Evolutionary conservation across 2,888 invertebrate genomes (phyloP), one percentile per base, ranked within the genome.

Genomic region (Cryptocephalus primarius): DNA sequence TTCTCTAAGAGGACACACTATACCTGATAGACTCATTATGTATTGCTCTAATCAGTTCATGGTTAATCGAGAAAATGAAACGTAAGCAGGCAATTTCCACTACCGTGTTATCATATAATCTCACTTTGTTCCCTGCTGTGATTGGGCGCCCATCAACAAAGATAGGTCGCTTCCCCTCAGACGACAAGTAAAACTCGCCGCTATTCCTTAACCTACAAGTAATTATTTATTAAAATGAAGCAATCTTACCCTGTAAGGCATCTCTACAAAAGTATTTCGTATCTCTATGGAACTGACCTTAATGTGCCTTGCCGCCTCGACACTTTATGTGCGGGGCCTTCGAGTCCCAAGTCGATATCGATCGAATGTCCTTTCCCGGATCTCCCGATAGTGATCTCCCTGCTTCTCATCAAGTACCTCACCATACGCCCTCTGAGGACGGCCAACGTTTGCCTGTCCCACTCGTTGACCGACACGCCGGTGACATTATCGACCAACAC

Each of bases 121-220:
- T 85, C 47, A 88, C 85, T 75, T 92, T 93, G 69, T 85, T 88
- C 40, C 92, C 93, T 43, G 82, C 80, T 9, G 92, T 75, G 45
- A 97, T 79, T 0, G 95, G 93, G 49, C 86, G 80, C 1, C 95
- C 93, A 68, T 97, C 95, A 6, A 97, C 88, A 68, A 89, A 94
- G 61, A 97, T 85, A 2, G 95, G 88, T 49, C 95, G 74, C 65
- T 93, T 92, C 13, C 96, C 97, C 68, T 95, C 94, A 40, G 96
- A 96, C 13, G 88, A 85, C 60, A 97, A 79, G 65, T 90, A 90
- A 69, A 96, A 97, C 66, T 96, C 95, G 0, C 95, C 96, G 54
- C 88, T 92, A 67, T 90, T 91, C 44, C 91, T 77, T 52, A 96
- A 76, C 42, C 83, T 80, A 47, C 32, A 61, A 60, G 43, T 50